Percentiles rank a stretch among this genome's conserved stretches.
phyloP scores from a whole-genome alignment of 30 jellyfish, hydroid and myxozoan species.

The Aurelia sp. region DNA sequence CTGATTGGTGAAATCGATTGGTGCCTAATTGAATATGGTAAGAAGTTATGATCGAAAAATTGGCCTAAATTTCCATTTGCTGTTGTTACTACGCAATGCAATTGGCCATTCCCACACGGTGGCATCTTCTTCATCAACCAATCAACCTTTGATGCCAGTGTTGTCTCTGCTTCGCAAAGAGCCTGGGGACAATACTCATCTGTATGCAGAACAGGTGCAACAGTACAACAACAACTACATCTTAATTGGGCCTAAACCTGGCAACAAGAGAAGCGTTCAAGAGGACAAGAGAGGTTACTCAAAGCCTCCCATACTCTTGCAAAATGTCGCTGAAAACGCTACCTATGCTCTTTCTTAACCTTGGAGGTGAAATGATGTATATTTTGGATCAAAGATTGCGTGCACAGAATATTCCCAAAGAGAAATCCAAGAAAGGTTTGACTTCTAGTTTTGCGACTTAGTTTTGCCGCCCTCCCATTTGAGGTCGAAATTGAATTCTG shows the following conservation, averaged over 20 bases:
- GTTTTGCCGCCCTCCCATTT: too few relatives aligned
- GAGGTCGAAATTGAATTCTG: too few relatives aligned
- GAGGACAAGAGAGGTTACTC: not conserved
- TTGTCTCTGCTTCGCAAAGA: too few relatives aligned
- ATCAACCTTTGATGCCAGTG: too few relatives aligned
- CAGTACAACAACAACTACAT: not conserved
- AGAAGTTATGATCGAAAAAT: too few relatives aligned
- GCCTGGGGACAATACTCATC: not conserved
- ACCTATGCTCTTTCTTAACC: constrained; percentile 95
- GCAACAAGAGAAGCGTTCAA: not conserved
- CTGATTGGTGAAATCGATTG: too few relatives aligned
- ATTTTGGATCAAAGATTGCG: constrained; percentile 95
- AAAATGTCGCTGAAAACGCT: constrained; percentile 94
- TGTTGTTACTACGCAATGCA: too few relatives aligned
- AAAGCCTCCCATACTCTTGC: not conserved
- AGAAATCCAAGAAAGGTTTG: constrained; percentile 95
- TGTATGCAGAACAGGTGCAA: constrained; percentile 56
- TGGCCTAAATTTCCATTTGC: too few relatives aligned
- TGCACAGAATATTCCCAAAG: constrained; percentile 94
- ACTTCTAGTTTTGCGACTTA: not conserved
- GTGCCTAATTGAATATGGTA: too few relatives aligned
- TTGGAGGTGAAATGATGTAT: constrained; percentile 99
- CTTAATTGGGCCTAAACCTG: not conserved
- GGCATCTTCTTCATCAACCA: too few relatives aligned
- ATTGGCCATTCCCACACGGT: too few relatives aligned